Evolutionary conservation across 2,888 invertebrate species (phyloP), one percentile per base, ranked within the genome.

Genomic region (Troglohyphantes excavatus): DNA sequence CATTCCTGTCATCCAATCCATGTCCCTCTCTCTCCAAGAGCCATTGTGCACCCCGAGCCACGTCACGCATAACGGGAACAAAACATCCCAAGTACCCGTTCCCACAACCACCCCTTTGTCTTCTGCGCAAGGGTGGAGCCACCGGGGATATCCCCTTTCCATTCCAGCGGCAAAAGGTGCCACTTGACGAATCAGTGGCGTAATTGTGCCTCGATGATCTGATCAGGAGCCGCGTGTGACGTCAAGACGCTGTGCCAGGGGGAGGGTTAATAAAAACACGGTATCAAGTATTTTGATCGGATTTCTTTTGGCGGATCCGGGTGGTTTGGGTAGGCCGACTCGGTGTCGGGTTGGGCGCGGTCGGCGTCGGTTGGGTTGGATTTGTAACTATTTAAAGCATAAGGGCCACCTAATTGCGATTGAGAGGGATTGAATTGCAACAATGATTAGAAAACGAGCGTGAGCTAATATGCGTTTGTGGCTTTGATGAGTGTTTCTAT

Each of bases 241-340:
- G 82, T 82, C 82, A 82, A n/a, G 63, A 27, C 27, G 73, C 3
- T 33, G 65, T 39, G 65, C 9, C 43, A 72, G 46, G 43, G 33
- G 46, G 68, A 43, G 72, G 21, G 72, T 72, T 72, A 53, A 84
- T 61, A 59, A 85, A 76, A 85, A 78, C 85, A 85, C 26, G 73
- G 85, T 53, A 85, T 78, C 76, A 61, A 85, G 76, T 76, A 76
- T 85, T 76, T 76, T 65, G 59, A 85, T 85, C 67, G 53, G 43
- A 46, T 85, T 85, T 68, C 72, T 33, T 59, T 68, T 61, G 29
- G 39, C 13, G 63, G 76, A 85, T 85, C 85, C 76, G 76, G 85
- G 68, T 83, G 26, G 46, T 27, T 59, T 59, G 59, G 33, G 27
- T n/a, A 21, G 43, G 26, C 26, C 72, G 75, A 61, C 53, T 17